Percentiles rank a stretch among this genome's conserved stretches.
Conservation (phyloP, 2,888 invertebrate genomes). For the Aleiodes testaceus region DNA sequence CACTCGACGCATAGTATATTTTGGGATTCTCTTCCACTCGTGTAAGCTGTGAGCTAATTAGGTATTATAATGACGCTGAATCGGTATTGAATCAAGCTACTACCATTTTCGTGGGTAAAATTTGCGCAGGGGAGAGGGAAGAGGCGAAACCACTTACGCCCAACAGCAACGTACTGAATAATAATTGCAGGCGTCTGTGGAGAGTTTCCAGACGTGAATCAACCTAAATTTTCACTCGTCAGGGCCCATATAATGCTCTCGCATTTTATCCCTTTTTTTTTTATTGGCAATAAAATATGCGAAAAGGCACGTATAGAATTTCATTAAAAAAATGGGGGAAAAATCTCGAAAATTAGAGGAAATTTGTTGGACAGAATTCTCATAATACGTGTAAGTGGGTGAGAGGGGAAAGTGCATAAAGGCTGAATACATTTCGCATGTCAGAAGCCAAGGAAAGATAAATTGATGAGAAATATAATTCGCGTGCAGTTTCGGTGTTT, state of each 20-base stretch:
- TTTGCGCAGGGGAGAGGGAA: too few species aligned
- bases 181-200: conserved; percentile 46
- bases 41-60: conserved; percentile 56
- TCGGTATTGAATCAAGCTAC: conserved; percentile 41
- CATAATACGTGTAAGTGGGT: conserved; percentile 4
- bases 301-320: conserved; percentile 22
- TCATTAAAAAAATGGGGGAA: background rate
- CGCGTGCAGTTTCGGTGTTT: conserved; percentile 59
- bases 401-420: conserved; percentile 48
- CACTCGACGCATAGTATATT: conserved; percentile 20
- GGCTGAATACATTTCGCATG: conserved; percentile 41
- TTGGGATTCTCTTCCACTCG: conserved; percentile 20
- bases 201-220: conserved; percentile 26
- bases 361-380: background rate
- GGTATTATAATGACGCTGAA: conserved; percentile 63
- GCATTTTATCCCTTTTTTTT: background rate
- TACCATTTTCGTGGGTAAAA: background rate
- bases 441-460: conserved; percentile 66
- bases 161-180: conserved; percentile 48
- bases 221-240: conserved; percentile 32
- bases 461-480: conserved; percentile 67
- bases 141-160: conserved; percentile 43
- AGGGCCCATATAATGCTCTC: conserved; percentile 17
- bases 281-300: background rate
- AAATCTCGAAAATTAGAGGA: too few species aligned